Conservation (phyloP, 2,888 invertebrate species). For the Noctuana brunneofusca region DNA sequence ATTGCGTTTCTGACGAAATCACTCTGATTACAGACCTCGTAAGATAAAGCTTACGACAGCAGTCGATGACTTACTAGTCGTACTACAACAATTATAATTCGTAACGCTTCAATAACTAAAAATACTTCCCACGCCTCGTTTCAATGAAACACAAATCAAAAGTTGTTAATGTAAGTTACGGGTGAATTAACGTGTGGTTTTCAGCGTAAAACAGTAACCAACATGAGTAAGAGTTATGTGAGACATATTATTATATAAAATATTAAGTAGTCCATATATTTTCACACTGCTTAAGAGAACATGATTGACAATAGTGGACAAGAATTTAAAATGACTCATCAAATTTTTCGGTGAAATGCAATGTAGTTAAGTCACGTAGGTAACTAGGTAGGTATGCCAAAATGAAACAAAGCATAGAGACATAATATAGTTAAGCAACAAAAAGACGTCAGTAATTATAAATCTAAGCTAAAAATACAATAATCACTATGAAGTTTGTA, state of each 20-base stretch:
- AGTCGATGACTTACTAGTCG: constrained; percentile 25
- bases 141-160: constrained; percentile 31
- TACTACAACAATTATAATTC: constrained; percentile 32
- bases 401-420: no score
- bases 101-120: constrained; percentile 46
- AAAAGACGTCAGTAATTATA: no score
- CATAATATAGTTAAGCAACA: no score
- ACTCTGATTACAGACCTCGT: not conserved
- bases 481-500: constrained; percentile 9
- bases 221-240: constrained; percentile 14
- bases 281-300: no score
- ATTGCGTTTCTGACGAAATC: not conserved
- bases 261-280: no score
- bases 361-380: no score
- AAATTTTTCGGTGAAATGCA: no score
- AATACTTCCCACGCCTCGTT: constrained; percentile 45
- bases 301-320: no score
- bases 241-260: not conserved
- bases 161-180: constrained; percentile 28
- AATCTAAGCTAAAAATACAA: not conserved
- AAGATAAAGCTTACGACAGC: constrained; percentile 1
- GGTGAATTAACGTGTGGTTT: constrained; percentile 20
- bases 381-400: no score
- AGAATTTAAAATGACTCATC: no score
- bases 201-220: constrained; percentile 6